These are phyloP conservation scores for Microctonus aethiopoides DNA, from an alignment of 2,888 invertebrate genomes.

Conservation along the genomic window DNA sequence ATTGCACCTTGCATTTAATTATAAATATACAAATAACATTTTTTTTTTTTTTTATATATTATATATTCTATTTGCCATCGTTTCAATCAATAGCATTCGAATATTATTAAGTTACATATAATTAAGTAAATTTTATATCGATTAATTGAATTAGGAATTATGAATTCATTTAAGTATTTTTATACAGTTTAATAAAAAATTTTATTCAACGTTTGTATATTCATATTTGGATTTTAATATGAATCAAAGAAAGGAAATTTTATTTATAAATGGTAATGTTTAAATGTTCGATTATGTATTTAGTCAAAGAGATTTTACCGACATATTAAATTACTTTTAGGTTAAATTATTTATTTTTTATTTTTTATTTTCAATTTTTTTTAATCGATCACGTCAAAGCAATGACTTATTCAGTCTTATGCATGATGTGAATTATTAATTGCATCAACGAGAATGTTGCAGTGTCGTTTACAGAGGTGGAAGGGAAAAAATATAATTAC, in stretches of 20 bases:
- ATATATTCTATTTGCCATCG: too few species aligned
- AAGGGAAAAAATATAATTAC: neutral
- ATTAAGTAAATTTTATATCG: too few species aligned
- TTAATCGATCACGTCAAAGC: neutral
- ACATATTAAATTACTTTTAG: neutral
- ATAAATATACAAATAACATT: neutral
- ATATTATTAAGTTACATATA: too few species aligned
- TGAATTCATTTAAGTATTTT: too few species aligned
- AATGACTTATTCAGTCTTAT: neutral
- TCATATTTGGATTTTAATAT: too few species aligned
- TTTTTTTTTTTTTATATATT: too few species aligned
- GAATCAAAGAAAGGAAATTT: neutral
- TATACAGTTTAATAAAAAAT: too few species aligned
- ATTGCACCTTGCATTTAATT: neutral
- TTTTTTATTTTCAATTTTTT: neutral
- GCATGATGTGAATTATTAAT: slow-evolving; percentile 4
- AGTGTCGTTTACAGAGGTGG: neutral
- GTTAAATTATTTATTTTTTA: neutral
- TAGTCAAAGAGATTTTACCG: neutral
- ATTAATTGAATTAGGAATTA: too few species aligned
- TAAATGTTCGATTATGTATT: neutral
- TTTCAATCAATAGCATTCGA: too few species aligned
- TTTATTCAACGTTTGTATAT: too few species aligned
- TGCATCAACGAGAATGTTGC: neutral
- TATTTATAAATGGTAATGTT: slow-evolving; percentile 8